Percentiles rank a stretch among this genome's conserved stretches.
These are phyloP conservation scores for Melipona quadrifasciata DNA, from an alignment of 1,140 invertebrate species.

Conservation along the genomic window DNA sequence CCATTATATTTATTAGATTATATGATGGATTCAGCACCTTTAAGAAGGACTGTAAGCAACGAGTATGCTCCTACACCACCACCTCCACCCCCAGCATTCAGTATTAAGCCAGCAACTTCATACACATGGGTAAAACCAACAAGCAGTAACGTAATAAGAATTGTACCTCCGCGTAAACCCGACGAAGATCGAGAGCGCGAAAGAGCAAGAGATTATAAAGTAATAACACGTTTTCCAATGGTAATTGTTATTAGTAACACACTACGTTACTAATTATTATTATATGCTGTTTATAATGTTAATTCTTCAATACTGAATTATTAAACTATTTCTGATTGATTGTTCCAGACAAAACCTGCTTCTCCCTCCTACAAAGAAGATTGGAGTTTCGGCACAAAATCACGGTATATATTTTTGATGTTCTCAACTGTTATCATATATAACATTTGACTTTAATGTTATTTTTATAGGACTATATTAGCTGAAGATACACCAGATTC, in stretches of 20 bases:
- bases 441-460: not conserved
- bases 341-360: slow-evolving; percentile 63
- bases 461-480: slow-evolving; percentile 71
- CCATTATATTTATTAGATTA: slow-evolving; percentile 69
- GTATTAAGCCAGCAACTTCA: slow-evolving; percentile 70
- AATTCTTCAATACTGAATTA: slow-evolving; percentile 18
- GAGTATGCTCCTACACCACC: slow-evolving; percentile 78
- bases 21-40: slow-evolving; percentile 70
- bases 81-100: slow-evolving; percentile 78
- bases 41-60: slow-evolving; percentile 79
- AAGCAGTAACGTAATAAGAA: slow-evolving; percentile 60
- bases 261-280: too few species aligned
- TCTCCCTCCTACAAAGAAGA: slow-evolving; percentile 71
- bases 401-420: slow-evolving; percentile 63
- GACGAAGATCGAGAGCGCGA: slow-evolving; percentile 71
- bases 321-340: slow-evolving; percentile 13
- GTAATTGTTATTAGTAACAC: slow-evolving; percentile 49
- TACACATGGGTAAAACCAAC: slow-evolving; percentile 76
- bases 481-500: slow-evolving; percentile 75
- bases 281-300: not conserved
- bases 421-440: not conserved
- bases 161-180: slow-evolving; percentile 58
- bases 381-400: slow-evolving; percentile 75
- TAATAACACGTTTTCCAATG: slow-evolving; percentile 69
- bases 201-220: slow-evolving; percentile 74